A percentile compares a stretch with the other conserved stretches of the same genome.
Conservation (phyloP, 1,140 invertebrate genomes). For the Tribolium castaneum region DNA sequence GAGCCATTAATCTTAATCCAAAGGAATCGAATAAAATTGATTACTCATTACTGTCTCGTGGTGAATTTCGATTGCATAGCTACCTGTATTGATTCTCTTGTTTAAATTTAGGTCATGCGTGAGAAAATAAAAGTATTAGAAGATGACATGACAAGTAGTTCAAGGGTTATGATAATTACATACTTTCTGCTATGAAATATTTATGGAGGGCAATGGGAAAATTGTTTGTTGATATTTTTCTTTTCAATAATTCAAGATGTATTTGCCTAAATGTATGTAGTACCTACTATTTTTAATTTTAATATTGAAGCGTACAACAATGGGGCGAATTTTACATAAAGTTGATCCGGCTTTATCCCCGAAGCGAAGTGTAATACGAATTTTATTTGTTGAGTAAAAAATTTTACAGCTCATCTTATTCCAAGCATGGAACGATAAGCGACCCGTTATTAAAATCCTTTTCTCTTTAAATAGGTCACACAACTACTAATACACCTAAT, state of each 20-base stretch:
- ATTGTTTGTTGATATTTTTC: too few species aligned
- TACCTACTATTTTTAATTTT: background rate
- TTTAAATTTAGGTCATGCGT: background rate
- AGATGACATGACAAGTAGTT: background rate
- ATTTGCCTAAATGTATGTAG: background rate
- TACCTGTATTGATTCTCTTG: background rate
- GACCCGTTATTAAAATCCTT: background rate
- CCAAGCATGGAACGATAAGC: background rate
- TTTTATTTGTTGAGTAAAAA: slow-evolving; percentile 35
- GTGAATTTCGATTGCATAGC: background rate
- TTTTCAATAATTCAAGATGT: background rate
- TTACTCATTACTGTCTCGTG: background rate
- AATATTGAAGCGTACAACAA: background rate
- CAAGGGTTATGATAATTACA: too few species aligned
- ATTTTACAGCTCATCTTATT: background rate
- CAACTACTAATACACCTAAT: background rate
- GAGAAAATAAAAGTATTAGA: background rate
- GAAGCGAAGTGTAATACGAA: slow-evolving; percentile 5
- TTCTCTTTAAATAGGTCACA: background rate
- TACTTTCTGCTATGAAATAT: too few species aligned
- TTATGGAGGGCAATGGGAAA: too few species aligned
- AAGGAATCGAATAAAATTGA: background rate
- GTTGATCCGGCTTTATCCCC: slow-evolving; percentile 13
- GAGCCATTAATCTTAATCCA: background rate
- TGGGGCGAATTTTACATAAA: slow-evolving; percentile 6